Evolutionary conservation across 2,113 vertebrate genomes (phyloP).

Genomic region (Macaca fascicularis): T2T-MFA8v1.1 NC_088395.1:77724001-77724500

Average conservation of each 20-base stretch:
- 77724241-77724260: not conserved
- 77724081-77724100: not conserved
- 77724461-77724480: not conserved
- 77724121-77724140: not conserved
- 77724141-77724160: not conserved
- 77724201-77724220: not conserved
- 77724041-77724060: slow-evolving; percentile 14
- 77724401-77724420: slow-evolving; percentile 36
- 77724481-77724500: not conserved
- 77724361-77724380: not conserved
- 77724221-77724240: not conserved
- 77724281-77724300: slow-evolving; percentile 22
- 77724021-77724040: not conserved
- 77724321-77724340: not conserved
- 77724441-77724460: slow-evolving; percentile 15
- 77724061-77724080: not conserved
- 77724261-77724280: not conserved
- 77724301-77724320: slow-evolving; percentile 25
- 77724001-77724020: not conserved
- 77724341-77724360: not conserved
- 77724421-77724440: slow-evolving; percentile 25
- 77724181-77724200: not conserved
- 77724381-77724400: slow-evolving; percentile 33
- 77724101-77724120: not conserved
- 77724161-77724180: not conserved